phyloP scores from a whole-genome alignment of 1,140 invertebrate genomes.

The Penaeus chinensis region DNA sequence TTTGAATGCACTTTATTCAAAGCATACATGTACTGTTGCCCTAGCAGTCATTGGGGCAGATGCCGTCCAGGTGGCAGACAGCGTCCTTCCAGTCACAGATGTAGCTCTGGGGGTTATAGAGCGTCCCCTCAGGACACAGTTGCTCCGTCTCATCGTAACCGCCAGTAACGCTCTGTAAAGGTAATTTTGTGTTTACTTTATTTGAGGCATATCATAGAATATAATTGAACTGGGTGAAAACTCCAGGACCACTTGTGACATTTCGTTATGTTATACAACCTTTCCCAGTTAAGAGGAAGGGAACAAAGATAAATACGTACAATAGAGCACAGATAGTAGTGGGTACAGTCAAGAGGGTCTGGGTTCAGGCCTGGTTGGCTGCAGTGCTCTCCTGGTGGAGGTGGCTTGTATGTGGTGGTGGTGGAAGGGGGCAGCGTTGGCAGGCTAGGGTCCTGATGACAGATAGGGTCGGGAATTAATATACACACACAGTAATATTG shows the following conservation, averaged over 20 bases:
- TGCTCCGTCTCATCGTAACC: constrained; percentile 35
- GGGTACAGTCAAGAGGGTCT: constrained; percentile 13
- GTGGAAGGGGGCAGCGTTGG: not conserved
- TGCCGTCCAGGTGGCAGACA: constrained; percentile 13
- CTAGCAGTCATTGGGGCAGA: constrained; percentile 42
- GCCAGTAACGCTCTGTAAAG: not conserved
- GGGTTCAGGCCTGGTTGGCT: constrained; percentile 10
- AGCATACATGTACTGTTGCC: not conserved
- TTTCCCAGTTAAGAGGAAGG: no score
- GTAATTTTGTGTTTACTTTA: not conserved
- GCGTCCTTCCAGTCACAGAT: constrained; percentile 39
- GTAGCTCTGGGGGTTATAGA: constrained; percentile 34
- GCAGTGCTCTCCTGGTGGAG: not conserved
- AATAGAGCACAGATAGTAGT: constrained; percentile 26
- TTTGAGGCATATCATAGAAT: not conserved
- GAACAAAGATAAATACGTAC: not conserved
- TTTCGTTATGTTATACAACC: no score
- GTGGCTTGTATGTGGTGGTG: not conserved
- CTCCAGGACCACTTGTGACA: no score
- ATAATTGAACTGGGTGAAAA: no score
- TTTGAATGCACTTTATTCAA: not conserved
- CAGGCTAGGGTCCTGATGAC: not conserved
- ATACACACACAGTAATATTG: no score
- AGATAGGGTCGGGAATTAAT: not conserved
- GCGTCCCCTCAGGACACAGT: constrained; percentile 18